Conservation (phyloP, 2,113 vertebrate genomes). For the Calidris pugnax region DNA sequence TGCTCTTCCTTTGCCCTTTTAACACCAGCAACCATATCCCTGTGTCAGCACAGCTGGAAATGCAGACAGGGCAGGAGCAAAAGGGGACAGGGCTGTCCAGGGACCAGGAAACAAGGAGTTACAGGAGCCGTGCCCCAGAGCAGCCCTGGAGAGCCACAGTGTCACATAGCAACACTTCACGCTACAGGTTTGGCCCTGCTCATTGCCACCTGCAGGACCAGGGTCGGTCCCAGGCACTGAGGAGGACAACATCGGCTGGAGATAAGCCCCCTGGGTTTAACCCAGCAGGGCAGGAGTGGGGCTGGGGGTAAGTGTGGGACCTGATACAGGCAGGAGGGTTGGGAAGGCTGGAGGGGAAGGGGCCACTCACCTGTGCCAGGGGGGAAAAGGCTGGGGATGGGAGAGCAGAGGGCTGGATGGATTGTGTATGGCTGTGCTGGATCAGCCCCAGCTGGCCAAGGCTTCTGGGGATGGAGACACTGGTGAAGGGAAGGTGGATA, state of each 20-base stretch:
- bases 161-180: conserved; percentile 44
- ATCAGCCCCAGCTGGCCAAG: neutral
- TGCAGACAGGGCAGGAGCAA: neutral
- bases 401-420: neutral
- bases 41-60: neutral
- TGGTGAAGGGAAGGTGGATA: neutral
- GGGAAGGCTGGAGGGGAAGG: neutral
- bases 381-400: neutral
- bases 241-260: rapidly evolving
- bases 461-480: neutral
- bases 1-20: neutral
- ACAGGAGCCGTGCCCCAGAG: neutral
- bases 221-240: neutral
- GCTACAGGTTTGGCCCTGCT: neutral
- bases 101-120: conserved; percentile 30
- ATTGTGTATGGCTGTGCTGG: rapidly evolving
- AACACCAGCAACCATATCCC: neutral
- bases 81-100: neutral
- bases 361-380: rapidly evolving
- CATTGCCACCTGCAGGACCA: neutral
- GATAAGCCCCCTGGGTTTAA: neutral
- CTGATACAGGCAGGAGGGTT: neutral
- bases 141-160: neutral
- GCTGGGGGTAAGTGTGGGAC: neutral
- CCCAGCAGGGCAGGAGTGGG: neutral